phyloP scores from a whole-genome alignment of 2,797 vertebrate genomes.

The Taeniopygia guttata region DNA sequence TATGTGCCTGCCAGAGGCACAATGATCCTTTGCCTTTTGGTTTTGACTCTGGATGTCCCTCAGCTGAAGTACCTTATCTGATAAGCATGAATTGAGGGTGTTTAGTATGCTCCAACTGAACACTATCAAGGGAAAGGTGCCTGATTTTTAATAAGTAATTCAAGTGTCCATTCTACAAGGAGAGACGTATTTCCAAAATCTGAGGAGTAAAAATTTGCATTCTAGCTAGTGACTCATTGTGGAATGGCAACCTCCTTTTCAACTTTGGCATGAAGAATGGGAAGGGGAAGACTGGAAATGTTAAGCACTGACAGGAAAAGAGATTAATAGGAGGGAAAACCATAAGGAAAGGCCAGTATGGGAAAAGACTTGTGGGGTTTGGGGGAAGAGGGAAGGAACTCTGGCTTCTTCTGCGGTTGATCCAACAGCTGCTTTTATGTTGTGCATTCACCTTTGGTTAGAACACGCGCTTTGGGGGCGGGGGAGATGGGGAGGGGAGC shows the following conservation, averaged over 20 bases:
- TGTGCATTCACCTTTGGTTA: background rate
- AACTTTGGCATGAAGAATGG: background rate
- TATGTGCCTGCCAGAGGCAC: background rate
- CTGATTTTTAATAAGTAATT: background rate
- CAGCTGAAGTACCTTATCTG: background rate
- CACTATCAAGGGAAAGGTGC: background rate
- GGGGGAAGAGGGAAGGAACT: background rate
- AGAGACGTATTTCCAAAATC: background rate
- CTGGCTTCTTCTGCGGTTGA: background rate
- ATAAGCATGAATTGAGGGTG: background rate
- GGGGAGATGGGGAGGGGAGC: background rate
- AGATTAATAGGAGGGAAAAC: background rate
- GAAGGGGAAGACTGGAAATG: background rate
- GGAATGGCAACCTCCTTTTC: background rate
- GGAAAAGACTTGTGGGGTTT: background rate
- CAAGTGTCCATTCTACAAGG: background rate
- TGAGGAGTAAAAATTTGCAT: background rate
- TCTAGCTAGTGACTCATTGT: background rate
- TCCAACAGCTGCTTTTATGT: background rate
- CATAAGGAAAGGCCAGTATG: background rate
- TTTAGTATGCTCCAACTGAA: background rate
- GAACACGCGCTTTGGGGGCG: accelerated
- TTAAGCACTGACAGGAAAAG: background rate
- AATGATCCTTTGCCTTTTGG: background rate
- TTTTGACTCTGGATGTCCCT: background rate